Conservation (phyloP, 2,797 vertebrate genomes). For the Sebastes trivittatus region DNA sequence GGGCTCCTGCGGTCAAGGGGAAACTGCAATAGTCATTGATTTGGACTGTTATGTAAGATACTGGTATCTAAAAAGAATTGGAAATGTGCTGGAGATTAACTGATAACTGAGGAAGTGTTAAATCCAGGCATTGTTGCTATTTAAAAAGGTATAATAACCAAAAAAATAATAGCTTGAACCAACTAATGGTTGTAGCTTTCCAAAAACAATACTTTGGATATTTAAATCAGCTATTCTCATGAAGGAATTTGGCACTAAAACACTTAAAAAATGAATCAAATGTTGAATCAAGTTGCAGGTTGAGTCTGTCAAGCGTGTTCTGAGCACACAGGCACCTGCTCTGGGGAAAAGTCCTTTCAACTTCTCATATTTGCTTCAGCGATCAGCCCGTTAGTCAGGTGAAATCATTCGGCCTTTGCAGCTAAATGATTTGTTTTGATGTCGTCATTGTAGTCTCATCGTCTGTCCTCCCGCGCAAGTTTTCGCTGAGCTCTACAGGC, state of each 20-base stretch:
- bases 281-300: not conserved
- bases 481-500: slow-evolving; percentile 32
- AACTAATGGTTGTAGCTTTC: not conserved
- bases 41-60: not conserved
- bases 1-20: not conserved
- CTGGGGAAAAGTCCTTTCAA: not conserved
- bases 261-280: not conserved
- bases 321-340: slow-evolving; percentile 21
- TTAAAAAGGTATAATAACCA: not conserved
- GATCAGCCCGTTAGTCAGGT: slow-evolving; percentile 1
- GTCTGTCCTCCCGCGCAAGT: slow-evolving; percentile 29
- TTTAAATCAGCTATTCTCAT: not conserved
- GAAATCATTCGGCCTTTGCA: not conserved
- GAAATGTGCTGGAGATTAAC: slow-evolving; percentile 10
- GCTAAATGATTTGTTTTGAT: slow-evolving; percentile 37
- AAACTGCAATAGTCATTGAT: not conserved
- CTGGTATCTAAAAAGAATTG: not conserved
- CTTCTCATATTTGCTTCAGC: slow-evolving; percentile 11
- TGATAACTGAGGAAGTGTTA: not conserved
- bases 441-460: not conserved
- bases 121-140: not conserved
- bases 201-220: not conserved
- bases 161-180: not conserved
- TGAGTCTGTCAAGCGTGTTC: not conserved
- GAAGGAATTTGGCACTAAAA: not conserved